Conservation (phyloP, 2,113 vertebrate genomes). For the Amphilophus citrinellus region DNA sequence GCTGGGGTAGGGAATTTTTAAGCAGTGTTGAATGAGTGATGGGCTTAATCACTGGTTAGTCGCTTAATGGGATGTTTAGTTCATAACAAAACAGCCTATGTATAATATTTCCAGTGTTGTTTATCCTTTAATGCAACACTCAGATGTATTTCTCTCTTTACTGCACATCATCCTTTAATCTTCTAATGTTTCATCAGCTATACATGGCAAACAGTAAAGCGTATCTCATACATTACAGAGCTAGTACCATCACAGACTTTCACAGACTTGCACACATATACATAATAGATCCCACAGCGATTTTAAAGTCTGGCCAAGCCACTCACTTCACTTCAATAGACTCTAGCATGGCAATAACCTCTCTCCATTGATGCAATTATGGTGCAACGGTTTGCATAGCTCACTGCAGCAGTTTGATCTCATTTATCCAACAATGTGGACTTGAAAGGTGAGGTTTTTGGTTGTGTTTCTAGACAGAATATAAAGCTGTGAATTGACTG, state of each 20-base stretch:
- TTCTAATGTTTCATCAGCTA: conserved; percentile 13
- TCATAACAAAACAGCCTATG: neutral
- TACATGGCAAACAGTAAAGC: neutral
- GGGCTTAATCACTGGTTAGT: conserved; percentile 5
- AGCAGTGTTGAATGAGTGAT: neutral
- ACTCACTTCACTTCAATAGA: conserved; percentile 46
- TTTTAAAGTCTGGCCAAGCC: conserved; percentile 27
- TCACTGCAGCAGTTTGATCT: conserved; percentile 26
- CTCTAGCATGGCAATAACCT: conserved; percentile 37
- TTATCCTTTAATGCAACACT: neutral
- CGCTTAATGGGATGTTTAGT: neutral
- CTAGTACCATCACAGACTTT: neutral
- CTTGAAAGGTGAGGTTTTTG: conserved; percentile 18
- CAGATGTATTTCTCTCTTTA: neutral
- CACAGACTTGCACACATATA: neutral
- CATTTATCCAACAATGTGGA: conserved; percentile 19
- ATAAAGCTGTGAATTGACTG: neutral
- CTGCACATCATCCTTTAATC: conserved; percentile 33
- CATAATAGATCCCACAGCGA: conserved; percentile 28
- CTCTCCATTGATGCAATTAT: conserved; percentile 58
- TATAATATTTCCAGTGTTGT: conserved; percentile 7
- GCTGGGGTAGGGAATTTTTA: neutral
- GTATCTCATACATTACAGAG: neutral
- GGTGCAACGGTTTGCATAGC: conserved; percentile 39
- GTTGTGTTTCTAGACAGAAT: neutral